Percentiles rank a stretch among this genome's conserved stretches.
Evolutionary conservation across 2,797 vertebrate genomes (phyloP).

Genomic region (Poeciliopsis turneri): DNA sequence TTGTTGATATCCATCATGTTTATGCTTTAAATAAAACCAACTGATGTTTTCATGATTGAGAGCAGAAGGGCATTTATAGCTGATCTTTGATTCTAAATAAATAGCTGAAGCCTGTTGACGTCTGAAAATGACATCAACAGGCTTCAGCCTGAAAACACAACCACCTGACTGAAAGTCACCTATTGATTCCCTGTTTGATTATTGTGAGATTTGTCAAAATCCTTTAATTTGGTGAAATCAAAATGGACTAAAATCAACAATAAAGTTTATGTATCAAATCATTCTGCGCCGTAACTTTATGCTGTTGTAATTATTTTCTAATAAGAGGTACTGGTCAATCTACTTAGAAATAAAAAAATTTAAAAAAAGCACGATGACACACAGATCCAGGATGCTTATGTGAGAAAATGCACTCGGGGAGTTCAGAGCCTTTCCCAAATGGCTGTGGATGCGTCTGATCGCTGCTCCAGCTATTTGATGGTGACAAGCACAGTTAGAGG

Average conservation of each 20-base stretch:
- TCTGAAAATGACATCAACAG: not conserved
- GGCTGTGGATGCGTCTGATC: slow-evolving; percentile 49
- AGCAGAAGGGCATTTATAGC: too few relatives aligned
- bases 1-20: too few relatives aligned
- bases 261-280: not conserved
- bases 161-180: not conserved
- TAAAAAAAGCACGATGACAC: not conserved
- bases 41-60: not conserved
- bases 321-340: not conserved
- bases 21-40: not conserved
- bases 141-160: not conserved
- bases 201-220: not conserved
- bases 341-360: not conserved
- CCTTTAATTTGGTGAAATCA: not conserved
- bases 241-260: not conserved
- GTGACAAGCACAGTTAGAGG: slow-evolving; percentile 65
- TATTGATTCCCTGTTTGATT: not conserved
- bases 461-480: slow-evolving; percentile 66
- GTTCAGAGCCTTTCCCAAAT: slow-evolving; percentile 31
- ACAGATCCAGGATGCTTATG: not conserved
- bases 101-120: not conserved
- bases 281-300: not conserved
- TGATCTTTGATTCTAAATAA: not conserved
- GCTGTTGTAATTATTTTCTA: not conserved
- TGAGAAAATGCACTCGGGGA: not conserved